A percentile compares a stretch with the other conserved stretches of the same genome.
Conservation (phyloP, 2,113 vertebrate genomes). For the Neolamprologus kungweensis region DNA sequence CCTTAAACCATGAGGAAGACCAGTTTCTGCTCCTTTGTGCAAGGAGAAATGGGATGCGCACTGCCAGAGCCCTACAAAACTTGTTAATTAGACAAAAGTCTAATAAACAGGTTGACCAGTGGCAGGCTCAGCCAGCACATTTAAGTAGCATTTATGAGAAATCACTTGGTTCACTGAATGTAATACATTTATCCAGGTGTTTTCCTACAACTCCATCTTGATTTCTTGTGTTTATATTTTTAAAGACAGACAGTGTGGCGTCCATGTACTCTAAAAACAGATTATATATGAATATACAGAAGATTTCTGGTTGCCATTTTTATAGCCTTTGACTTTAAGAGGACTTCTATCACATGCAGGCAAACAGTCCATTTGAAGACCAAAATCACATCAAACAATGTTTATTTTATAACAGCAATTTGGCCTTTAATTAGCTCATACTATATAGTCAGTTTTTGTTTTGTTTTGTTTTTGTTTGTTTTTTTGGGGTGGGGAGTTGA, state of each 20-base stretch:
- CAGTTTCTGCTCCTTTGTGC: neutral
- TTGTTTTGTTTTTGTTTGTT: no score
- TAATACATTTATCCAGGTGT: neutral
- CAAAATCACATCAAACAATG: neutral
- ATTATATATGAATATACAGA: neutral
- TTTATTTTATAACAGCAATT: neutral
- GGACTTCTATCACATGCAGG: neutral
- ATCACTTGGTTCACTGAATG: neutral
- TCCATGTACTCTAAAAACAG: neutral
- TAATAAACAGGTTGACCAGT: neutral
- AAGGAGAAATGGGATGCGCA: neutral
- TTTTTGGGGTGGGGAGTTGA: fast-evolving
- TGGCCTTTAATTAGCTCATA: neutral
- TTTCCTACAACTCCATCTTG: neutral
- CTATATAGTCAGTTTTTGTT: neutral
- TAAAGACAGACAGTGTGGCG: neutral
- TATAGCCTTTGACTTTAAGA: neutral
- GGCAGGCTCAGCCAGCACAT: neutral
- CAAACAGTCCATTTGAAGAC: neutral
- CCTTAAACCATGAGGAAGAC: neutral
- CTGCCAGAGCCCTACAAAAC: neutral
- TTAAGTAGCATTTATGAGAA: neutral
- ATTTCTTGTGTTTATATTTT: neutral
- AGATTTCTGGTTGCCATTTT: neutral
- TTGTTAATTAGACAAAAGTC: neutral